A percentile compares a stretch with the other conserved stretches of the same genome.
Evolutionary conservation across 2,113 vertebrate genomes (phyloP).

Genomic region (Nestor notabilis): DNA sequence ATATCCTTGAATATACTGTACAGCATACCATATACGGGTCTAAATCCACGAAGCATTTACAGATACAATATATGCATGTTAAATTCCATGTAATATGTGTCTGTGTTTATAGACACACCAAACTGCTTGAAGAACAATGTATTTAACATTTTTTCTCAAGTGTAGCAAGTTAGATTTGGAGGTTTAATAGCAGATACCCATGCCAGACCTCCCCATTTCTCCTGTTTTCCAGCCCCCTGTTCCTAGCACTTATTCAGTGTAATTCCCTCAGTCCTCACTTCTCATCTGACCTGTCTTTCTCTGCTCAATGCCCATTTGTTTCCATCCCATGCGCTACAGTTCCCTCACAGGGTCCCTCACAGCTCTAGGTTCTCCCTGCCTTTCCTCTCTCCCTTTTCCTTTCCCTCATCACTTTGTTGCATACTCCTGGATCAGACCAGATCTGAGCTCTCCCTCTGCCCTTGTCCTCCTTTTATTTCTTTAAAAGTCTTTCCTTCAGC

Average conservation of each 20-base stretch:
- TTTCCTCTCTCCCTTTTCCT: neutral
- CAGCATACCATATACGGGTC: accelerated
- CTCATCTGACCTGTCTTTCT: neutral
- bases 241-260: neutral
- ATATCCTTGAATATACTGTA: accelerated
- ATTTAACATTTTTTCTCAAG: neutral
- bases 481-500: neutral
- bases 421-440: neutral
- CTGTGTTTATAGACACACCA: neutral
- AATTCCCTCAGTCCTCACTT: neutral
- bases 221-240: neutral
- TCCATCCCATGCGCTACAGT: neutral
- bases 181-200: neutral
- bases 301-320: neutral
- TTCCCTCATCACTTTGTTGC: neutral
- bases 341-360: neutral
- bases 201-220: neutral
- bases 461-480: neutral
- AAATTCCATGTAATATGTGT: neutral
- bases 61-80: neutral
- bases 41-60: neutral
- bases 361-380: neutral
- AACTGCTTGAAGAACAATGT: neutral
- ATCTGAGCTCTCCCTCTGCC: neutral
- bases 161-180: neutral